Evolutionary conservation across 2,797 vertebrate genomes (phyloP), one percentile per base, ranked within the genome.

Genomic region (Pachyuromys duprasi): DNA sequence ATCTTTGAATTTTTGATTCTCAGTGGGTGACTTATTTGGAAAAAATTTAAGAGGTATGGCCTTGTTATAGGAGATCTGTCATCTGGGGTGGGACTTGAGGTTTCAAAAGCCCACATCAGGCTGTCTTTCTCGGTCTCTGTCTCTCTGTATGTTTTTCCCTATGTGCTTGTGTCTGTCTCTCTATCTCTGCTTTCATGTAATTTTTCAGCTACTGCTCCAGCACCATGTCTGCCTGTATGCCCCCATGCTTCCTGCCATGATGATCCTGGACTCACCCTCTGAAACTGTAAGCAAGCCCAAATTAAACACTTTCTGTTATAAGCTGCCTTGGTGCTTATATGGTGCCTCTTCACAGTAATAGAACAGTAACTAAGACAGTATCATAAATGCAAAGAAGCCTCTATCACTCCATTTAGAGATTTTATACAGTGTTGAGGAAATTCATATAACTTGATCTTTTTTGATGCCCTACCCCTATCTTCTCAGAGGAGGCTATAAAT

Each of bases 361-460:
- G 17, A 39, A 65, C 17, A 45, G 39, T 65, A 45, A 67, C 42
- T 67, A 67, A 67, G 62, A 67, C 42, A n/a, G 1, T 49, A 67
- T 67, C 62, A 33, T 70, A 39, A 33, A 79, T 28, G 53, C 39
- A 91, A 80, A 53, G 49, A 55, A 80, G 78, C 74, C 14, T 80
- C 74, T 62, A 94, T 75, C 26, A 95, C 49, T 72, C 2, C 65
- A 84, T 72, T 86, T 84, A 88, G 80, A 92, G 62, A 88, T 93
- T 93, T 90, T 84, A 92, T 78, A 70, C 42, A 79, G 62, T 55
- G 17, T 36, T 18, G 65, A 57, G 33, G 42, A 95, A 97, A 94
- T 88, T 94, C 90, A 89, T 13, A 55, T 89, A 91, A 93, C 28
- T 74, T 82, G 33, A 89, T 76, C 57, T 93, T 76, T 92, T 95